These are phyloP conservation scores for Rhinolophus sinicus DNA, from an alignment of 2,113 vertebrate species.

Conservation along the genomic window DNA sequence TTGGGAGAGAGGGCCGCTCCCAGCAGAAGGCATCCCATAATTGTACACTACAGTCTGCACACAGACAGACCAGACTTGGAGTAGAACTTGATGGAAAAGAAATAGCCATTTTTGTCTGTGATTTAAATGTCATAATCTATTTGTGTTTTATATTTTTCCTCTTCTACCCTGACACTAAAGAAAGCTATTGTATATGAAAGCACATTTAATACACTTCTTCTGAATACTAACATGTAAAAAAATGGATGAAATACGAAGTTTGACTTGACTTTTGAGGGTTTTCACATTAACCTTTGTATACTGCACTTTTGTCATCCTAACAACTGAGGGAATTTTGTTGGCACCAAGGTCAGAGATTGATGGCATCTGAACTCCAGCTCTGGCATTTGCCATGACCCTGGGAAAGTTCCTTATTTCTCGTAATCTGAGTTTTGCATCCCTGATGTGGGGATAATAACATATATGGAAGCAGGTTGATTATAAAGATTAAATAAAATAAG, in stretches of 20 bases:
- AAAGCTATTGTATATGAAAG: not conserved
- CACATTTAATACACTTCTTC: not conserved
- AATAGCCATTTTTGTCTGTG: not conserved
- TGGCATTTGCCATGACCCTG: not conserved
- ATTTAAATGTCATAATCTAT: not conserved
- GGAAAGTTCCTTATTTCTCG: not conserved
- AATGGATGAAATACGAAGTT: not conserved
- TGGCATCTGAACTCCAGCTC: not conserved
- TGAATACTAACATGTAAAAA: not conserved
- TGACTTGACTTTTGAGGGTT: not conserved
- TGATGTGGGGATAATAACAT: not conserved
- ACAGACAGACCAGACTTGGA: not conserved
- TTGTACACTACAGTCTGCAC: not conserved
- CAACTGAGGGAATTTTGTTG: not conserved
- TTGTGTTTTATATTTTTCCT: not conserved
- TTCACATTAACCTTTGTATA: not conserved
- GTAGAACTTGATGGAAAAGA: not conserved
- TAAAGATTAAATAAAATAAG: not conserved
- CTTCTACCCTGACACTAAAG: not conserved
- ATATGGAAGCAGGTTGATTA: not conserved
- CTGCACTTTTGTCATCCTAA: not conserved
- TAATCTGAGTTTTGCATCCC: not conserved
- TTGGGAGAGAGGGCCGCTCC: not conserved
- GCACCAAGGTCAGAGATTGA: not conserved
- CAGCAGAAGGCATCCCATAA: not conserved